Conservation (phyloP, 64 coral and sea anemone genomes). For the Trachythela sp. region DNA sequence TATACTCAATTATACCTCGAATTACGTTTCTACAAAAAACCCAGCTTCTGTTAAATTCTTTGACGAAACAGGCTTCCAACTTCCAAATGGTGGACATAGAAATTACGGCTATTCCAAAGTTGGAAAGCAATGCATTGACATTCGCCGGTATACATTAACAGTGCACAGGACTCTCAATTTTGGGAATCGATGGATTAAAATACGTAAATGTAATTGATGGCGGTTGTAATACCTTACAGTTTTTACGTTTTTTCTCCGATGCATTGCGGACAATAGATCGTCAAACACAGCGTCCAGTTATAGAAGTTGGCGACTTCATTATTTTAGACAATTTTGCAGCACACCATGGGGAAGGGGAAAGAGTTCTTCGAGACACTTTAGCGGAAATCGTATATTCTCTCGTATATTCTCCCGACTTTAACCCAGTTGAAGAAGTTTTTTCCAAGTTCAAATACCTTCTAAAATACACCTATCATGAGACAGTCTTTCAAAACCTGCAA, state of each 20-base stretch:
- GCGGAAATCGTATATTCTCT: neutral
- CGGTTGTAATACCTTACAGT: neutral
- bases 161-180: neutral
- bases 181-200: neutral
- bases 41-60: neutral
- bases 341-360: conserved; percentile 39
- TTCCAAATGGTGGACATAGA: too few species aligned
- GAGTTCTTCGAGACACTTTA: neutral
- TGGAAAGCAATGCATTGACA: neutral
- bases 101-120: neutral
- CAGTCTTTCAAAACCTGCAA: conserved; percentile 14
- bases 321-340: conserved; percentile 48
- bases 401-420: conserved; percentile 47
- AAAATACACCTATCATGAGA: conserved; percentile 38
- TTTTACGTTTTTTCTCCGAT: neutral
- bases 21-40: neutral
- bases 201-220: neutral
- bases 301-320: conserved; percentile 56
- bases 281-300: conserved; percentile 23
- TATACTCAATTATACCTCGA: neutral
- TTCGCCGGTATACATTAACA: neutral
- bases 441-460: conserved; percentile 52
- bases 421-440: conserved; percentile 59
- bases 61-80: neutral
- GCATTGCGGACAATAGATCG: conserved; percentile 26